Conservation (phyloP, 2,888 invertebrate genomes). For the Helobdella robusta region DNA sequence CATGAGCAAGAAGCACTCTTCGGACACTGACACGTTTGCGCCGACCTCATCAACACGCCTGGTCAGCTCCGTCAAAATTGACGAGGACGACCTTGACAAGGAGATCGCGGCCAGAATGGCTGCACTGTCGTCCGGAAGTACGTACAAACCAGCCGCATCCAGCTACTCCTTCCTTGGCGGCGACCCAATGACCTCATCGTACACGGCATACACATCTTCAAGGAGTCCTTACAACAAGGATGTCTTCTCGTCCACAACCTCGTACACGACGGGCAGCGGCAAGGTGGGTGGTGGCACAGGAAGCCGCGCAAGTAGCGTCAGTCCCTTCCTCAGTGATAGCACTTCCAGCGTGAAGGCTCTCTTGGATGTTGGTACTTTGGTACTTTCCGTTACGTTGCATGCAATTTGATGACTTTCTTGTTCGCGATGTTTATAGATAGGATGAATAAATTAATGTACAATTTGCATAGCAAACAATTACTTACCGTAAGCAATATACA, state of each 20-base stretch:
- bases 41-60: conserved; percentile 9
- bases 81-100: conserved; percentile 20
- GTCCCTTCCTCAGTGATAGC: conserved; percentile 3
- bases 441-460: too few species aligned
- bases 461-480: too few species aligned
- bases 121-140: conserved; percentile 9
- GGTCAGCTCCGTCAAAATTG: conserved; percentile 13
- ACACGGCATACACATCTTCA: neutral
- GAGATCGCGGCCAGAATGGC: conserved; percentile 23
- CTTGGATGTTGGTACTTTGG: neutral
- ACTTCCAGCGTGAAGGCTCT: neutral
- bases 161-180: conserved; percentile 15
- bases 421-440: too few species aligned
- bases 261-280: conserved; percentile 4
- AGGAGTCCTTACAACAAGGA: conserved; percentile 2
- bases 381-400: too few species aligned
- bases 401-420: too few species aligned
- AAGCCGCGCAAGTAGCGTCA: too few species aligned
- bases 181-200: neutral
- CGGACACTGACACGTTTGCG: conserved; percentile 6
- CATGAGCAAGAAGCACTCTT: conserved; percentile 17
- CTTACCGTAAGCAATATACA: too few species aligned
- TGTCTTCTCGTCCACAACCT: neutral
- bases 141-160: conserved; percentile 13
- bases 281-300: too few species aligned